Conservation (phyloP, 2,888 invertebrate species). For the Hemaris fuciformis region DNA sequence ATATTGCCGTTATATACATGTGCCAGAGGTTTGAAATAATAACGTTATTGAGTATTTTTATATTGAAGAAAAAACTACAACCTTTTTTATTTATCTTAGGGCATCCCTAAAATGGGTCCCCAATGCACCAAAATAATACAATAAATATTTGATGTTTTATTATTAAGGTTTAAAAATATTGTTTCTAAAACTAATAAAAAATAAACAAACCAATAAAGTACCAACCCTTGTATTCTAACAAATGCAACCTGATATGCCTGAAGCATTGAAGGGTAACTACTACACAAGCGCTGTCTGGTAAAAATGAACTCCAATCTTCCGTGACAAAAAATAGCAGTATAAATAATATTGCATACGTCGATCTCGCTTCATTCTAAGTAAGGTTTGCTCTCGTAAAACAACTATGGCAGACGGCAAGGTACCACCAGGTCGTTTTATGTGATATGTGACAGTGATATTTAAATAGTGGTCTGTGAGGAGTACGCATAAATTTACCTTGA, state of each 20-base stretch:
- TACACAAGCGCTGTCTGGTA: constrained; percentile 36
- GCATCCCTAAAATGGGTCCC: no score
- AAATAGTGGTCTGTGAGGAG: background rate
- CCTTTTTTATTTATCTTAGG: no score
- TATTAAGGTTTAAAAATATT: no score
- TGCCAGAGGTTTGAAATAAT: no score
- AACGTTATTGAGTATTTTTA: no score
- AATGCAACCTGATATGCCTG: constrained; percentile 57
- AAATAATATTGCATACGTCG: constrained; percentile 52
- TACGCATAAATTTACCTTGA: constrained; percentile 15
- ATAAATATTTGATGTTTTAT: no score
- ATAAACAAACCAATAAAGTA: constrained; percentile 12
- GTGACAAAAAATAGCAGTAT: constrained; percentile 57
- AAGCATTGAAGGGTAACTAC: constrained; percentile 67
- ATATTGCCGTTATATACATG: no score
- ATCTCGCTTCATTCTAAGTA: constrained; percentile 59
- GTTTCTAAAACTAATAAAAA: no score
- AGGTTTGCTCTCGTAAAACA: constrained; percentile 38
- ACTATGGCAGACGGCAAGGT: constrained; percentile 67
- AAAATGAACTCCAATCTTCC: constrained; percentile 62
- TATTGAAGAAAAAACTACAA: no score
- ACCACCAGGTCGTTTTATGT: constrained; percentile 19
- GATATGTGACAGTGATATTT: constrained; percentile 8
- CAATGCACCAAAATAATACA: no score
- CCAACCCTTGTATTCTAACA: constrained; percentile 49